Evolutionary conservation across 2,888 invertebrate genomes (phyloP).

Genomic region (Cerceris ruficornis): DNA sequence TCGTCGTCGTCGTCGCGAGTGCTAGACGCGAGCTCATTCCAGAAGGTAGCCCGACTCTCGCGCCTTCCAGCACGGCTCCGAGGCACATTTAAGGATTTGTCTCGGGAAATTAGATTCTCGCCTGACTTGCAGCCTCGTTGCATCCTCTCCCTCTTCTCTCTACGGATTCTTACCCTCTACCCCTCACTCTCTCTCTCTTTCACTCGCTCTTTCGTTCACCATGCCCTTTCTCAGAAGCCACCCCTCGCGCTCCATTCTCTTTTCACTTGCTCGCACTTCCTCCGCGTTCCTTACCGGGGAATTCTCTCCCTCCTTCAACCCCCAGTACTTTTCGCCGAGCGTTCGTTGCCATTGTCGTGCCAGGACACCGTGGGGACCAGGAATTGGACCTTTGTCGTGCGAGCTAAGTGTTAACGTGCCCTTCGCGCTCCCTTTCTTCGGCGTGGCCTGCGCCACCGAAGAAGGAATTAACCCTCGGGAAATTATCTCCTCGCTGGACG

Average conservation of each 20-base stretch:
- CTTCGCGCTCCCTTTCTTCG: constrained; percentile 68
- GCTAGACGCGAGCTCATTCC: constrained; percentile 64
- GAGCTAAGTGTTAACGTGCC: constrained; percentile 75
- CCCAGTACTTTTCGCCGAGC: constrained; percentile 58
- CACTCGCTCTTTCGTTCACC: constrained; percentile 40
- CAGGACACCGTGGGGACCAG: constrained; percentile 66
- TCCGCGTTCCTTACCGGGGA: constrained; percentile 49
- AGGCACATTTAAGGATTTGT: constrained; percentile 79
- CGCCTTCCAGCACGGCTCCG: constrained; percentile 66
- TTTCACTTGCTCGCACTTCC: constrained; percentile 44
- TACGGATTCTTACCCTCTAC: constrained; percentile 57
- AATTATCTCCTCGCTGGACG: constrained; percentile 70
- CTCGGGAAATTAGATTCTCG: constrained; percentile 80
- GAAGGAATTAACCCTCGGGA: constrained; percentile 77
- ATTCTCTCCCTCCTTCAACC: constrained; percentile 57
- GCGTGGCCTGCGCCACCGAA: constrained; percentile 35
- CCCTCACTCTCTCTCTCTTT: constrained; percentile 22
- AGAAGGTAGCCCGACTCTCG: constrained; percentile 52
- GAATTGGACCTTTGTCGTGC: constrained; percentile 77
- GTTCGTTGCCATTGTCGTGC: constrained; percentile 64
- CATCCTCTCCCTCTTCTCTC: constrained; percentile 57
- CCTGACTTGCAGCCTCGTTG: constrained; percentile 75
- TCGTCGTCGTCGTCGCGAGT: constrained; percentile 59
- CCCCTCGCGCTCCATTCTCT: constrained; percentile 10
- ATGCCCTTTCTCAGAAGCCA: constrained; percentile 31